Evolutionary conservation across 2,797 vertebrate species (phyloP).

Genomic region (Amniataba percoides): DNA sequence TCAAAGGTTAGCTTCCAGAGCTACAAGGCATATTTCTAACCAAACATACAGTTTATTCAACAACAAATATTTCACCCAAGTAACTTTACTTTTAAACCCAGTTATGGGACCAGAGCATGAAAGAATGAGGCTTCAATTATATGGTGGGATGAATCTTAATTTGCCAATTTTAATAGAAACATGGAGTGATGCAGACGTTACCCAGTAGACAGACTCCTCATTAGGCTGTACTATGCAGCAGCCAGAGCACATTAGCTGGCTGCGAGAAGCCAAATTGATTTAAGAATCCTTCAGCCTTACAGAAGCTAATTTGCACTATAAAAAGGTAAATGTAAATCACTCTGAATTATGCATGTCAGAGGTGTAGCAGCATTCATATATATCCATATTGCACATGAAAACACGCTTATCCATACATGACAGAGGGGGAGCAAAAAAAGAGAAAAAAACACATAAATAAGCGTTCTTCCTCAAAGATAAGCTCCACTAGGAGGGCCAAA

Average conservation of each 20-base stretch:
- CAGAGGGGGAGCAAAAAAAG: slow-evolving; percentile 17
- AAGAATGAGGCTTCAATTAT: slow-evolving; percentile 60
- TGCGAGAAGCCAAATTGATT: slow-evolving; percentile 79
- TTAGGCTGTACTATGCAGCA: slow-evolving; percentile 70
- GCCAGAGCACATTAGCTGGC: slow-evolving; percentile 73
- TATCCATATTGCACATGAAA: slow-evolving; percentile 51
- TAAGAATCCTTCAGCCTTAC: slow-evolving; percentile 74
- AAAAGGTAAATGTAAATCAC: slow-evolving; percentile 72
- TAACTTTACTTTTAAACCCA: slow-evolving; percentile 47
- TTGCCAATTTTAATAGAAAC: slow-evolving; percentile 73
- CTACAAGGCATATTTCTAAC: slow-evolving; percentile 23
- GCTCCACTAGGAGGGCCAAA: slow-evolving; percentile 15
- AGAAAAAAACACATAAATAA: slow-evolving; percentile 4
- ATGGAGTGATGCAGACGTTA: slow-evolving; percentile 63
- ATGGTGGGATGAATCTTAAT: slow-evolving; percentile 72
- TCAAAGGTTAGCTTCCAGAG: slow-evolving; percentile 36
- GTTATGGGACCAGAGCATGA: slow-evolving; percentile 40
- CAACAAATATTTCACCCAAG: slow-evolving; percentile 34
- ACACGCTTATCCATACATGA: slow-evolving; percentile 28
- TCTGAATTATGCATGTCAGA: slow-evolving; percentile 71
- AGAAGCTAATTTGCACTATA: slow-evolving; percentile 83
- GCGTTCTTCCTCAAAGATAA: slow-evolving; percentile 18
- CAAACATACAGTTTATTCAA: slow-evolving; percentile 9
- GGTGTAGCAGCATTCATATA: slow-evolving; percentile 54
- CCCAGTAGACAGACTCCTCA: slow-evolving; percentile 72